Evolutionary conservation across 2,797 vertebrate species (phyloP).

Genomic region (Alfaro cultratus): DNA sequence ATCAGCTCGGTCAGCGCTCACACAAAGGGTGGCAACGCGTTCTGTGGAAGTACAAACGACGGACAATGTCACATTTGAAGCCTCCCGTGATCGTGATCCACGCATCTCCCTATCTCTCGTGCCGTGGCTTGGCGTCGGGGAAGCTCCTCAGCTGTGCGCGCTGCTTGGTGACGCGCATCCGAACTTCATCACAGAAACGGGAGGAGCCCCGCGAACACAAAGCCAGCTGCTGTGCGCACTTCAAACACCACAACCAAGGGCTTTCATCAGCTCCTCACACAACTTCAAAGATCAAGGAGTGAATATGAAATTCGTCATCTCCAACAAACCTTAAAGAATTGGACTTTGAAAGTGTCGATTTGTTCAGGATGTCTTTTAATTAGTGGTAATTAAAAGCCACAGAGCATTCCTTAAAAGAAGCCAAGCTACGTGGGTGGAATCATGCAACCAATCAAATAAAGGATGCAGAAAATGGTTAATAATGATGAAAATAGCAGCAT

Average conservation of each 20-base stretch:
- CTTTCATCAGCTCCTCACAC: constrained; percentile 34
- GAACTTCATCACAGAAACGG: constrained; percentile 73
- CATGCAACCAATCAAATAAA: neutral
- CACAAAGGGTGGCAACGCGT: constrained; percentile 22
- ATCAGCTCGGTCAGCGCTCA: constrained; percentile 33
- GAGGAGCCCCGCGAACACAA: constrained; percentile 69
- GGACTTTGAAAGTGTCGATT: neutral
- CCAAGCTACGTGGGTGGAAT: too few relatives aligned
- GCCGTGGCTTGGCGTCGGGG: constrained; percentile 50
- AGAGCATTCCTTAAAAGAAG: neutral
- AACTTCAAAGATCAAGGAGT: constrained; percentile 30
- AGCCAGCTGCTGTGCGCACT: constrained; percentile 65
- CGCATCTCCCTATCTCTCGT: constrained; percentile 48
- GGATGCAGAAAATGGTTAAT: neutral
- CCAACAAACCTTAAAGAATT: neutral
- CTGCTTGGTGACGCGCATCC: constrained; percentile 62
- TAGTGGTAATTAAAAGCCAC: too few relatives aligned
- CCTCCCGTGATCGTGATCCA: constrained; percentile 53
- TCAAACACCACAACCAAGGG: constrained; percentile 33
- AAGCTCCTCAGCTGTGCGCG: constrained; percentile 63
- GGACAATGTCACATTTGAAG: constrained; percentile 34
- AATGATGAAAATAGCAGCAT: constrained; percentile 28
- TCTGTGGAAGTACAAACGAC: constrained; percentile 26
- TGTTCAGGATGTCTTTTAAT: neutral
- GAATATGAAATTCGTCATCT: neutral